These are phyloP conservation scores for Ephydatia muelleri DNA, from an alignment of 37 sponge, comb jelly and placozoan genomes.

Conservation along the genomic window DNA sequence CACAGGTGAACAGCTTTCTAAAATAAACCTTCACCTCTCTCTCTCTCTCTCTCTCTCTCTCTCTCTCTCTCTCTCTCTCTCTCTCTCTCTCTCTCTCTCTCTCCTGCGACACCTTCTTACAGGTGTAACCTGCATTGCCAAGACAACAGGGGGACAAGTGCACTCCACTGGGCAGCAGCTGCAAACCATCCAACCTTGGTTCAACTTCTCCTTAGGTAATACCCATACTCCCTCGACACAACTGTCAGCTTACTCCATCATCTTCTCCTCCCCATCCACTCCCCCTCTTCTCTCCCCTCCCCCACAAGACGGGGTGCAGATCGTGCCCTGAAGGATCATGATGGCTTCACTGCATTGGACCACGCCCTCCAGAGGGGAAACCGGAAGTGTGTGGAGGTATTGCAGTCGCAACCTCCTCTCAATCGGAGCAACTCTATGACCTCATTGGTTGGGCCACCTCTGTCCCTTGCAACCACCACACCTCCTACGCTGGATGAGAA, in stretches of 20 bases:
- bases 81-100: slow-evolving; percentile 27
- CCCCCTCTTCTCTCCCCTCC: no score
- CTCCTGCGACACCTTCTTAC: neutral
- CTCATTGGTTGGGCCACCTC: slow-evolving; percentile 47
- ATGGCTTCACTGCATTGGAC: slow-evolving; percentile 68
- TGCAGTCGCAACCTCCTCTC: slow-evolving; percentile 54
- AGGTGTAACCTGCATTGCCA: slow-evolving; percentile 78
- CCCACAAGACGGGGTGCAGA: slow-evolving; percentile 65
- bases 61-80: slow-evolving; percentile 18
- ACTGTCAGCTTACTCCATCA: no score
- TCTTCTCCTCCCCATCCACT: neutral
- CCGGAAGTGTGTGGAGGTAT: slow-evolving; percentile 52
- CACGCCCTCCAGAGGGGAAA: slow-evolving; percentile 74
- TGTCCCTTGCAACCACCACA: slow-evolving; percentile 9
- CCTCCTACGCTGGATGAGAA: slow-evolving; percentile 57
- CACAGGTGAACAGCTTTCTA: neutral
- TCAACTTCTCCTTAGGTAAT: slow-evolving; percentile 77
- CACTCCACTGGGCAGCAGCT: slow-evolving; percentile 91
- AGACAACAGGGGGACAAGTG: slow-evolving; percentile 67
- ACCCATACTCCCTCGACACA: neutral
- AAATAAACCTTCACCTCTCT: neutral
- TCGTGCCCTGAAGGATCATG: slow-evolving; percentile 39
- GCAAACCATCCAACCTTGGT: slow-evolving; percentile 76
- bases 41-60: neutral
- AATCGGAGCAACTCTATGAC: slow-evolving; percentile 30